Conservation (phyloP, 2,113 vertebrate species). For the Paracanthobrama guichenoti region DNA sequence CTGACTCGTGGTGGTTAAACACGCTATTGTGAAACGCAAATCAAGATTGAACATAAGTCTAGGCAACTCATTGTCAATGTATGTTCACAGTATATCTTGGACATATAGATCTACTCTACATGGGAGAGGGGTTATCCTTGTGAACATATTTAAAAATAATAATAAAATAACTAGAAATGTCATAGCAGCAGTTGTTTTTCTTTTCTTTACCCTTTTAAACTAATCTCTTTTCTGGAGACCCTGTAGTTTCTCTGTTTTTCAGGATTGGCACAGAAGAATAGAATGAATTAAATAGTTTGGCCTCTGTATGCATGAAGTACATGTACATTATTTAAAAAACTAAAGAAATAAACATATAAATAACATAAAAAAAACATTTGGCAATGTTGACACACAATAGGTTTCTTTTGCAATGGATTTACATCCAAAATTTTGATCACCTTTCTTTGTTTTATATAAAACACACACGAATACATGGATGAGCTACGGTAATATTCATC, state of each 20-base stretch:
- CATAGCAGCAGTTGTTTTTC: slow-evolving; percentile 39
- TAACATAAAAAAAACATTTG: slow-evolving; percentile 70
- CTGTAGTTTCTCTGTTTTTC: slow-evolving; percentile 23
- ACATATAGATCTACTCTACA: slow-evolving; percentile 13
- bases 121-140: not conserved
- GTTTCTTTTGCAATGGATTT: slow-evolving; percentile 42
- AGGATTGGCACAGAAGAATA: slow-evolving; percentile 74
- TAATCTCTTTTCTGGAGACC: slow-evolving; percentile 38
- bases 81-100: slow-evolving; percentile 12
- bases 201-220: slow-evolving; percentile 16
- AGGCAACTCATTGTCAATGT: not conserved
- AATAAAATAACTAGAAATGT: slow-evolving; percentile 34
- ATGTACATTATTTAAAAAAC: slow-evolving; percentile 63
- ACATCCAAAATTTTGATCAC: slow-evolving; percentile 40
- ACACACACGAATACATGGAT: slow-evolving; percentile 58
- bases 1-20: not conserved
- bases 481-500: slow-evolving; percentile 58
- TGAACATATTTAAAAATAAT: not conserved
- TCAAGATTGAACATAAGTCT: not conserved
- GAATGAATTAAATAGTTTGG: slow-evolving; percentile 61
- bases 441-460: slow-evolving; percentile 46
- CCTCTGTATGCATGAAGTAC: slow-evolving; percentile 62
- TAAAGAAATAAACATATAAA: slow-evolving; percentile 68
- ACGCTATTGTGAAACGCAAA: not conserved
- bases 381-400: slow-evolving; percentile 66